Conservation (phyloP, 2,797 vertebrate species). For the Microcaecilia unicolor region DNA sequence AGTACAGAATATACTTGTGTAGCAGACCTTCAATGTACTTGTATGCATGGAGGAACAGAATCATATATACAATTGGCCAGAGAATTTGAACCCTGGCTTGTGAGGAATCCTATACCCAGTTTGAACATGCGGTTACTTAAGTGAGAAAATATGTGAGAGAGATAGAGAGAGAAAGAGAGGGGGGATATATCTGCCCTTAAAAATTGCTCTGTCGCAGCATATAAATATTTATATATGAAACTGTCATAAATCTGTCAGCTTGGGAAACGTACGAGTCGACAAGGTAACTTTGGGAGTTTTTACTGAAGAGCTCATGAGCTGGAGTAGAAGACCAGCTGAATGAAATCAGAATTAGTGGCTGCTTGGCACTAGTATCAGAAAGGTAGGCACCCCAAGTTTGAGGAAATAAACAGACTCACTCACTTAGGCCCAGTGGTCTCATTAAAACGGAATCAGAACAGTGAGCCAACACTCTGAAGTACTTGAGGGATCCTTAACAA, state of each 20-base stretch:
- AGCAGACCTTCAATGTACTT: too few relatives aligned
- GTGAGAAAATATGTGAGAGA: too few relatives aligned
- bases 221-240: conserved; percentile 67
- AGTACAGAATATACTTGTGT: too few relatives aligned
- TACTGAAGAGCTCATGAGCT: conserved; percentile 32
- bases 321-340: conserved; percentile 31
- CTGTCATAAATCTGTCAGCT: conserved; percentile 58
- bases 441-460: conserved; percentile 1
- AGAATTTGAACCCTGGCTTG: not conserved
- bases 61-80: rapidly evolving
- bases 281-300: conserved; percentile 56
- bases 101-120: not conserved
- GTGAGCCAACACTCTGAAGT: not conserved
- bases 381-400: conserved; percentile 31
- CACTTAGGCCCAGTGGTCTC: not conserved
- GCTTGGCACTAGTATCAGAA: conserved; percentile 19
- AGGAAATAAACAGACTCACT: conserved; percentile 21
- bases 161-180: conserved; percentile 23
- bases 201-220: conserved; percentile 52
- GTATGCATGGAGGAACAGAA: too few relatives aligned
- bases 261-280: conserved; percentile 51
- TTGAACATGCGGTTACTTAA: conserved; percentile 1
- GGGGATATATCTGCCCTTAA: conserved; percentile 35
- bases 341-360: conserved; percentile 28
- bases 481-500: not conserved